Conservation (phyloP, 2,888 invertebrate genomes). For the Uloborus plumipes region DNA sequence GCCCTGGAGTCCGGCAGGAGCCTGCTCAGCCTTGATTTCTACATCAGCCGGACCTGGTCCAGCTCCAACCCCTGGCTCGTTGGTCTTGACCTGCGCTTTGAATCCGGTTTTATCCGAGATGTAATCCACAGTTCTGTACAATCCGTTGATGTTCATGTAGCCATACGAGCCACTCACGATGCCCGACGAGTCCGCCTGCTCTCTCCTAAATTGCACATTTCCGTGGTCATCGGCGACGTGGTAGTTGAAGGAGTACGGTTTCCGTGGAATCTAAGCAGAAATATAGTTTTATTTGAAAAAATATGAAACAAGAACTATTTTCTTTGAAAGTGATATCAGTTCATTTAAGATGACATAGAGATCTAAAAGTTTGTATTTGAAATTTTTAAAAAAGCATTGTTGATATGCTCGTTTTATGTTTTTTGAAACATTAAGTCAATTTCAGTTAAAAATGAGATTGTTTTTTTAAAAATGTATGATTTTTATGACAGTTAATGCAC, state of each 20-base stretch:
- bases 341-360: too few relatives aligned
- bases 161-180: slow-evolving; percentile 38
- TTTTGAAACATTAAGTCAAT: too few relatives aligned
- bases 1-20: slow-evolving; percentile 2
- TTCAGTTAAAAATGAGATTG: too few relatives aligned
- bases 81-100: slow-evolving; percentile 47
- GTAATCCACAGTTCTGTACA: slow-evolving; percentile 43
- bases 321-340: too few relatives aligned
- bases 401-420: too few relatives aligned
- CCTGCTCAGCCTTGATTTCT: slow-evolving; percentile 6
- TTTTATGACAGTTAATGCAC: too few relatives aligned
- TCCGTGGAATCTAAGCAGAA: slow-evolving; percentile 22
- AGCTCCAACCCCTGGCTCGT: slow-evolving; percentile 36
- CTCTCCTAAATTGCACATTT: slow-evolving; percentile 25
- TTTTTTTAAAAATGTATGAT: too few relatives aligned
- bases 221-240: slow-evolving; percentile 34
- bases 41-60: slow-evolving; percentile 30
- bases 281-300: background rate
- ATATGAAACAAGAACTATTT: too few relatives aligned
- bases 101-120: slow-evolving; percentile 25
- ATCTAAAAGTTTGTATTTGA: too few relatives aligned
- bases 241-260: slow-evolving; percentile 47
- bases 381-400: too few relatives aligned
- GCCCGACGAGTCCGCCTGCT: slow-evolving; percentile 15
- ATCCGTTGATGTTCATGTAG: slow-evolving; percentile 36